phyloP scores from a whole-genome alignment of 2,113 vertebrate species.

The Emydura subglobosa region DNA sequence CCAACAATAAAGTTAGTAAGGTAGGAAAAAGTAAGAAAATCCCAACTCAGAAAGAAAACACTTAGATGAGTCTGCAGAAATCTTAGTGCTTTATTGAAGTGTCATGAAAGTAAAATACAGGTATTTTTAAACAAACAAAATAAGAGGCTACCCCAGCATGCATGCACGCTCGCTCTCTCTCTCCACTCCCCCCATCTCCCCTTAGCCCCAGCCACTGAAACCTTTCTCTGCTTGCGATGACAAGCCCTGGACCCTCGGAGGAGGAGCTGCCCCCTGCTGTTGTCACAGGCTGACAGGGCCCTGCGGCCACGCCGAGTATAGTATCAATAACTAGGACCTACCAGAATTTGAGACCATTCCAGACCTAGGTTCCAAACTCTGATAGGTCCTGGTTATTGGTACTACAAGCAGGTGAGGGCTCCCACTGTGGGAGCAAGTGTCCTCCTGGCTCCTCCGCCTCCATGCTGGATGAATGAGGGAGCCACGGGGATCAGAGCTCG shows the following conservation, averaged over 20 bases:
- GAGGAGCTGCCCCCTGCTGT: no score
- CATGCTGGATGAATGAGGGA: no score
- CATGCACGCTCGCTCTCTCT: neutral
- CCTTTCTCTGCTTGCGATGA: neutral
- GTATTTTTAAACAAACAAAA: slow-evolving; percentile 35
- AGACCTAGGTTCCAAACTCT: no score
- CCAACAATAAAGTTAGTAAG: slow-evolving; percentile 75
- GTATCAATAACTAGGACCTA: no score
- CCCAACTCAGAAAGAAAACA: slow-evolving; percentile 59
- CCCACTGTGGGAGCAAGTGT: no score
- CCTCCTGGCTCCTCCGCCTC: no score
- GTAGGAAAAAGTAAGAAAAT: slow-evolving; percentile 67
- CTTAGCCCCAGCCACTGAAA: neutral
- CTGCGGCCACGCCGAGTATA: no score
- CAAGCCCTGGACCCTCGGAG: neutral
- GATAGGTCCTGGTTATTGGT: no score
- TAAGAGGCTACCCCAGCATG: neutral
- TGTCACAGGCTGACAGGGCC: no score
- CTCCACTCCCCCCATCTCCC: neutral
- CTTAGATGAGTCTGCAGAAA: slow-evolving; percentile 52
- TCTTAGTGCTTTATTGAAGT: slow-evolving; percentile 51
- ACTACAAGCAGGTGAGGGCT: no score
- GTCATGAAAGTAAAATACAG: slow-evolving; percentile 65
- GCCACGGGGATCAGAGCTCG: no score
- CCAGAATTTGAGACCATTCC: no score